Evolutionary conservation across 2,797 vertebrate genomes (phyloP).

Genomic region (Craterocephalus amniculus): DNA sequence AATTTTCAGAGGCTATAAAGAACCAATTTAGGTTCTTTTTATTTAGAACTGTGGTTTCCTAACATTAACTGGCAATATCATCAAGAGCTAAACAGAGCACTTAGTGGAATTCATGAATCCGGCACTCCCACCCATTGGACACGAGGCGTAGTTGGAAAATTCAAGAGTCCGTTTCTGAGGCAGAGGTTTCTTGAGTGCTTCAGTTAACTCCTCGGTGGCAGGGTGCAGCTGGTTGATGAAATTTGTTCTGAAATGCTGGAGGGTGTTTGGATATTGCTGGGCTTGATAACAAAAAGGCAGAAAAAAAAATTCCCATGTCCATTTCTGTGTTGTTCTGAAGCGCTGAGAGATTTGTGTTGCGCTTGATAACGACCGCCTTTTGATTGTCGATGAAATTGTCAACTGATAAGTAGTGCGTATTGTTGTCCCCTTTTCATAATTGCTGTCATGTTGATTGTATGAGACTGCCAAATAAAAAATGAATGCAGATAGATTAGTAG

Average conservation of each 20-base stretch:
- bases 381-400: constrained; percentile 1
- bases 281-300: not conserved
- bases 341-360: constrained; percentile 23
- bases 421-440: constrained; percentile 5
- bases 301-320: not conserved
- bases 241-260: constrained; percentile 41
- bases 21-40: constrained; percentile 39
- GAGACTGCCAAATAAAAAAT: not conserved
- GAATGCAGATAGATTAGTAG: not conserved
- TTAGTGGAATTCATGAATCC: constrained; percentile 36
- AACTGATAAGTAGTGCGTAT: not conserved
- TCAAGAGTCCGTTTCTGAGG: constrained; percentile 43
- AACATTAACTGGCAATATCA: constrained; percentile 33
- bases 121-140: constrained; percentile 24
- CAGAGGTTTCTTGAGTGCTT: constrained; percentile 49
- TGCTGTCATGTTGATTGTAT: not conserved
- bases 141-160: constrained; percentile 38
- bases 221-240: constrained; percentile 18
- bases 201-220: constrained; percentile 38
- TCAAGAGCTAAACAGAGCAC: constrained; percentile 13
- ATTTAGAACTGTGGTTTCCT: constrained; percentile 24
- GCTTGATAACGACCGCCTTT: constrained; percentile 1
- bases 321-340: constrained; percentile 23
- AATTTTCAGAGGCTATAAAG: constrained; percentile 30
- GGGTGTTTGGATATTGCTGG: constrained; percentile 32